Evolutionary conservation across 2,888 invertebrate genomes (phyloP).

Genomic region (Tiliacea citrago): DNA sequence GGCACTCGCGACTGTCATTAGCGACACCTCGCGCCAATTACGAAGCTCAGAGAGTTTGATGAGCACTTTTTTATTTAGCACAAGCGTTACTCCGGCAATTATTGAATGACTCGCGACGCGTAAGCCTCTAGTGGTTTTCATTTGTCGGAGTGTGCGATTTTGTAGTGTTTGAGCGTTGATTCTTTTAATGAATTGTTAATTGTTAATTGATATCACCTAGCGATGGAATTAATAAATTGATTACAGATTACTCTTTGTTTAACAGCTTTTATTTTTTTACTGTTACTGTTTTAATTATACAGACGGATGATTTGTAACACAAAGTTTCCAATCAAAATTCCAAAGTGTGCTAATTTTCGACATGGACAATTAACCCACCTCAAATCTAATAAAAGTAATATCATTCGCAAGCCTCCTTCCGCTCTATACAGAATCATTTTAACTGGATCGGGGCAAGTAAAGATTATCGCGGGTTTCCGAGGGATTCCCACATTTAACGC

Average conservation of each 20-base stretch:
- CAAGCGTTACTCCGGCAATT: slow-evolving; percentile 88
- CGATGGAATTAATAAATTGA: slow-evolving; percentile 42
- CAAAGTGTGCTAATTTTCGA: neutral
- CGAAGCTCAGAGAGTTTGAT: slow-evolving; percentile 86
- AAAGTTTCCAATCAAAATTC: neutral
- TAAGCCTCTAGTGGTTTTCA: slow-evolving; percentile 77
- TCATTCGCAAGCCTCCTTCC: slow-evolving; percentile 25
- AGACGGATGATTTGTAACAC: neutral
- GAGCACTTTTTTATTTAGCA: slow-evolving; percentile 89
- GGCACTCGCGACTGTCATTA: slow-evolving; percentile 86
- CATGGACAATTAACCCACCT: neutral
- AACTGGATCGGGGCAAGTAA: slow-evolving; percentile 60
- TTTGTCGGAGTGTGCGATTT: slow-evolving; percentile 71
- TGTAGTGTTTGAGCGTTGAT: slow-evolving; percentile 74
- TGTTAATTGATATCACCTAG: slow-evolving; percentile 61
- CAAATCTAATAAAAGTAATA: slow-evolving; percentile 21
- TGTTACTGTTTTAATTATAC: slow-evolving; percentile 1
- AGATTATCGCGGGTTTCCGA: slow-evolving; percentile 73
- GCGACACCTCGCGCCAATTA: slow-evolving; percentile 90
- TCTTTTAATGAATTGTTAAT: slow-evolving; percentile 70
- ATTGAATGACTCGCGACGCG: slow-evolving; percentile 86
- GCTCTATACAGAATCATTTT: slow-evolving; percentile 28
- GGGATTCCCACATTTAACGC: slow-evolving; percentile 77
- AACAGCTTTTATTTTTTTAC: slow-evolving; percentile 27
- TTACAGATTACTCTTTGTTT: slow-evolving; percentile 20